phyloP scores from a whole-genome alignment of 2,113 vertebrate genomes.

The Condylura cristata region DNA sequence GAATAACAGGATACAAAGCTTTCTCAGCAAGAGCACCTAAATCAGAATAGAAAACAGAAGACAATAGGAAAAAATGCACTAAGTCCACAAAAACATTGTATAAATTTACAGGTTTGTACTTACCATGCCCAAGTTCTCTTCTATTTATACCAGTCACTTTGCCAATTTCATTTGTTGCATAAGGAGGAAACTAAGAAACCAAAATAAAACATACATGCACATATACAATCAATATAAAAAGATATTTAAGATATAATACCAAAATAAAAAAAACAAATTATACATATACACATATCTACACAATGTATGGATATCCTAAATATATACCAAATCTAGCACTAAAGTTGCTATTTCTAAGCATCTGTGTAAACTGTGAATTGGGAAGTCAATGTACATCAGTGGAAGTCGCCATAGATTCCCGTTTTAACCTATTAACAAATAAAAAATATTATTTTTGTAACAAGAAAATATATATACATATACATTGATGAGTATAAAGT shows the following conservation, averaged over 20 bases:
- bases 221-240: not conserved
- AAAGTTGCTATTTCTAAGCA: constrained; percentile 36
- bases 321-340: constrained; percentile 6
- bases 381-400: not conserved
- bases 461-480: not conserved
- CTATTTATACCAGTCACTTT: constrained; percentile 93
- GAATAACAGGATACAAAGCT: constrained; percentile 93
- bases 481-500: not conserved
- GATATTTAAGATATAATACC: not conserved
- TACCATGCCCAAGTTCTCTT: constrained; percentile 97
- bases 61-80: constrained; percentile 43
- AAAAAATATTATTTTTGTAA: constrained; percentile 39
- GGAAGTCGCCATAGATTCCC: not conserved
- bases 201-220: not conserved
- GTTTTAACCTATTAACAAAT: constrained; percentile 9
- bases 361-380: not conserved
- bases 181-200: constrained; percentile 94
- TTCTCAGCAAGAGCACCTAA: constrained; percentile 96
- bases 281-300: not conserved
- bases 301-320: not conserved
- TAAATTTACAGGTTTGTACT: constrained; percentile 69
- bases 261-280: constrained; percentile 22
- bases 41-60: constrained; percentile 49
- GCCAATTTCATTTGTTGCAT: constrained; percentile 97
- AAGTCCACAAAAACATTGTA: not conserved